phyloP scores from a whole-genome alignment of 2,888 invertebrate genomes.

The Hybos culiciformis region DNA sequence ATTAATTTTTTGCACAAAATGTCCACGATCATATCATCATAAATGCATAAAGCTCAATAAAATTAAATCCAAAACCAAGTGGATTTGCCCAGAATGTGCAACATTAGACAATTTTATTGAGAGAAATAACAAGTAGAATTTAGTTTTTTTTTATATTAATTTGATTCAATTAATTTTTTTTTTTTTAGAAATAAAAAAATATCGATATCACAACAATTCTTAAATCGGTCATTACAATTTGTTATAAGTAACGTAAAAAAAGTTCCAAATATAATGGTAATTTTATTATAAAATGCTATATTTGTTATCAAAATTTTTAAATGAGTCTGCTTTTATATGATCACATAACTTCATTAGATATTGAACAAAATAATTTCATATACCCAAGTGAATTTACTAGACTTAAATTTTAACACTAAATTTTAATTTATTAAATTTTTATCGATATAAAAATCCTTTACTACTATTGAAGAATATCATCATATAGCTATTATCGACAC shows the following conservation, averaged over 20 bases:
- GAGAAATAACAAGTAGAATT: conserved; percentile 27
- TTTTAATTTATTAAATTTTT: no score
- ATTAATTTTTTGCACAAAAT: conserved; percentile 57
- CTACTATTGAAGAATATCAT: no score
- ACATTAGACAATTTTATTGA: conserved; percentile 39
- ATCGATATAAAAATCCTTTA: no score
- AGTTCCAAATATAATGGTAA: conserved; percentile 56
- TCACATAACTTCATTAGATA: no score
- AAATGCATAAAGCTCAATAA: conserved; percentile 52
- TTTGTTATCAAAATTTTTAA: no score
- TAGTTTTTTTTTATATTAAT: neutral
- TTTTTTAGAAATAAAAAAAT: conserved; percentile 23
- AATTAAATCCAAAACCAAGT: conserved; percentile 39
- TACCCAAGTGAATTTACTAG: no score
- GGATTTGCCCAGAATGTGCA: conserved; percentile 83
- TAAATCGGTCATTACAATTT: conserved; percentile 64
- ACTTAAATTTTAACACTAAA: no score
- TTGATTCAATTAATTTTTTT: conserved; percentile 1
- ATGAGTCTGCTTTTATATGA: no score
- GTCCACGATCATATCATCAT: conserved; percentile 72
- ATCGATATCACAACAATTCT: conserved; percentile 39
- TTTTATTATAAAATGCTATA: conserved; percentile 4
- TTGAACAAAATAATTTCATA: no score
- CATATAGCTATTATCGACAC: no score
- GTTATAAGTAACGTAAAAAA: conserved; percentile 69